Conservation (phyloP, 2,888 invertebrate species). For the Copidosoma aretas region DNA sequence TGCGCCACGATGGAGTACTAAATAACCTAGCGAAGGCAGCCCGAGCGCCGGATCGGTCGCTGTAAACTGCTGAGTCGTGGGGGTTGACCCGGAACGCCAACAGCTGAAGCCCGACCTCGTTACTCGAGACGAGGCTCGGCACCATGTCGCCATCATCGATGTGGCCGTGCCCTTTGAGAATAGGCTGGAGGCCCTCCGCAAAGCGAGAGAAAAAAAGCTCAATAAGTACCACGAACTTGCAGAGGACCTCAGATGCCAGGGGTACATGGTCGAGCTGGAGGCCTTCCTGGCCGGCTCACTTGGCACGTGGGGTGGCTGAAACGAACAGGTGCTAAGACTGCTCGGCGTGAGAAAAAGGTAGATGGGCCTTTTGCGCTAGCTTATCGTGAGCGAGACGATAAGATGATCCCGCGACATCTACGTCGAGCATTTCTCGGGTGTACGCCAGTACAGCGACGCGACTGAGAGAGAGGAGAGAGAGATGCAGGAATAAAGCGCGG, state of each 20-base stretch:
- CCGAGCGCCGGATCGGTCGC: conserved; percentile 23
- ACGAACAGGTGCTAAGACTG: conserved; percentile 17
- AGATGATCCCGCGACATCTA: too few species aligned
- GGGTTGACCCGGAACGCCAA: conserved; percentile 29
- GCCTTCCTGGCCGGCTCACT: conserved; percentile 39
- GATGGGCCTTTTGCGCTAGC: conserved; percentile 16
- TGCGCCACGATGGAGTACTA: too few species aligned
- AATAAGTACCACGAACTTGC: too few species aligned
- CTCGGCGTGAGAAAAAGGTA: conserved; percentile 39
- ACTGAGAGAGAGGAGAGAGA: too few species aligned
- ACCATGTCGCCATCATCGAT: conserved; percentile 47
- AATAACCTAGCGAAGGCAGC: conserved; percentile 41
- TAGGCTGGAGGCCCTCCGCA: conserved; percentile 40
- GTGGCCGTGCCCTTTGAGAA: conserved; percentile 54
- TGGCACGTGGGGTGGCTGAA: conserved; percentile 34
- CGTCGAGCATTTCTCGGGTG: too few species aligned
- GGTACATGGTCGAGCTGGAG: conserved; percentile 25
- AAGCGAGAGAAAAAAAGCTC: conserved; percentile 44
- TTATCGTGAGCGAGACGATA: too few species aligned
- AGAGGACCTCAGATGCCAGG: background rate
- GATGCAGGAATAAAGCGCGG: too few species aligned
- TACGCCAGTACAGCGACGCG: too few species aligned
- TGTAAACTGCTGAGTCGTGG: conserved; percentile 38
- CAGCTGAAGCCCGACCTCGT: conserved; percentile 42
- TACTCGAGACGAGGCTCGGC: conserved; percentile 41